These are phyloP conservation scores for Polyommatus icarus DNA, from an alignment of 2,888 invertebrate species.

Conservation along the genomic window DNA sequence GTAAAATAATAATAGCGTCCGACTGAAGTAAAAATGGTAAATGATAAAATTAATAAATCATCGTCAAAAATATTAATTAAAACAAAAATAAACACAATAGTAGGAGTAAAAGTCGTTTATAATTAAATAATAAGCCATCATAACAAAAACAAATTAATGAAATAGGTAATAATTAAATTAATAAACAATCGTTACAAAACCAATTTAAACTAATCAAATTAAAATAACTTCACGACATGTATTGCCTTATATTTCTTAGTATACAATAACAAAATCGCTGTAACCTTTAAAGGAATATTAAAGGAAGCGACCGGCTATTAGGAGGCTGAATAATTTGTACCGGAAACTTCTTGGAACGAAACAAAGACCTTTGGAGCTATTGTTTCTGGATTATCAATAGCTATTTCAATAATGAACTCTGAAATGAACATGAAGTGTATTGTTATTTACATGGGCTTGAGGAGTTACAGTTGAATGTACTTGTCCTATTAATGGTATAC, in stretches of 20 bases:
- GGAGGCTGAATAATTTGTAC: constrained; percentile 31
- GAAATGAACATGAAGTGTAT: constrained; percentile 16
- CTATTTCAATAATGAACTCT: constrained; percentile 22
- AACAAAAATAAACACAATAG: not conserved
- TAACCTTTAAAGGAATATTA: constrained; percentile 28
- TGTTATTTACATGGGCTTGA: not conserved
- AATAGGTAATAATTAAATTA: not conserved
- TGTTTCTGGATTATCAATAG: constrained; percentile 28
- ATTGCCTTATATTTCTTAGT: constrained; percentile 8
- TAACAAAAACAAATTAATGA: too few relatives aligned
- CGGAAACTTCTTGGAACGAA: constrained; percentile 27
- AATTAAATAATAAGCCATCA: too few relatives aligned
- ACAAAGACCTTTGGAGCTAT: constrained; percentile 28
- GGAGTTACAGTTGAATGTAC: not conserved
- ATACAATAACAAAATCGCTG: constrained; percentile 28
- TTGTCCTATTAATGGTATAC: too few relatives aligned
- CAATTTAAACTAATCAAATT: not conserved
- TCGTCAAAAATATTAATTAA: not conserved
- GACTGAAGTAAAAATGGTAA: too few relatives aligned
- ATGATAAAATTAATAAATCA: too few relatives aligned
- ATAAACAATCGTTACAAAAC: not conserved
- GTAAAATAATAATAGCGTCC: too few relatives aligned
- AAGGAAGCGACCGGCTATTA: constrained; percentile 27
- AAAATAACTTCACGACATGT: not conserved
- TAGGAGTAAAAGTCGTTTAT: too few relatives aligned